Base-by-base conservation (phyloP, 2,888 invertebrate genomes). In the Eristalinus aeneus region DNA sequence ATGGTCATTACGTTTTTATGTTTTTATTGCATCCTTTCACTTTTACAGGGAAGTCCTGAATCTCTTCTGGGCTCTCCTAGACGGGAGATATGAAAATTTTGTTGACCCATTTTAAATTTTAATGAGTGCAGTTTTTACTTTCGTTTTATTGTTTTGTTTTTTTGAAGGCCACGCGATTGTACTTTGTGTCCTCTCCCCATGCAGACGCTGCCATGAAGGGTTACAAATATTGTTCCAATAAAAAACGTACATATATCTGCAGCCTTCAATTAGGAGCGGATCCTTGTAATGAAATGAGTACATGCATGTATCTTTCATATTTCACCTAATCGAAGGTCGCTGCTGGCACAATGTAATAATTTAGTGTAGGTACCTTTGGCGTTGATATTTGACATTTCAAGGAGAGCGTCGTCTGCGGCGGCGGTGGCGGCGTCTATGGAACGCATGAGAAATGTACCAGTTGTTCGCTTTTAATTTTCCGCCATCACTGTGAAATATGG, bases 1-100 rank as follows among this genome's bases (percentile, higher is more conserved):
- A 82, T 74, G 86, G 86, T 78, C 82, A 74, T 86, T 82, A 86
- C 78, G 65, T 72, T 83, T 87, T 83, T 79, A 83, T 83, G 71
- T 68, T 67, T 83, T 87, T 64, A 83, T 68, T 69, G 64, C 23
- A 79, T 68, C 83, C 73, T 87, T 75, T 83, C 75, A 65, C 73
- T 86, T 82, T 86, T 65, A 67, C 27, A 46, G 32, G 69, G 60
- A 22, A 63, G 31, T 63, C 56, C 20, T 56, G 16, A 16, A 22
- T 65, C 74, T 36, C 54, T 64, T 34, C 36, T 12, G 9, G 32
- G 6, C 2, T 32, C 46, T 56, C 39, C 10, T 39, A 58, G 22
- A 56, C 12, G n/a, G 54, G 27, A 34, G 46, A 36, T 67, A 60
- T 65, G 71, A 54, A 72, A 54, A 54, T 53, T 64, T 67, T 53